A percentile compares a stretch with the other conserved stretches of the same genome.
These are phyloP conservation scores for Oreochromis spilurus DNA, from an alignment of 2,113 vertebrate genomes.

Conservation along the genomic window DNA sequence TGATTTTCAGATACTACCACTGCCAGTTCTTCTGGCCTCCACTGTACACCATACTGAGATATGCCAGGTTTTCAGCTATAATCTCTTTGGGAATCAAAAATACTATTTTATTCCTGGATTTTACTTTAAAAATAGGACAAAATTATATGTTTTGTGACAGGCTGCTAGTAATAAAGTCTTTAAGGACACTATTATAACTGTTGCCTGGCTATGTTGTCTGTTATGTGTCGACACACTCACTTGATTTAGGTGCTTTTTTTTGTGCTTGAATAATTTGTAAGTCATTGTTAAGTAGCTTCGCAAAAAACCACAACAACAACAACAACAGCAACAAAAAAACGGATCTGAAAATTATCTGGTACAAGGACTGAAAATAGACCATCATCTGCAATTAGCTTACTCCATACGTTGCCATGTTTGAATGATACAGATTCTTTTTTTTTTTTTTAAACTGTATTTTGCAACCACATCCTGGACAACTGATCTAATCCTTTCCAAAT, in stretches of 20 bases:
- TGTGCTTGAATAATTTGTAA: neutral
- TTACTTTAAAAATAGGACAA: neutral
- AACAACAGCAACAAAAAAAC: too few relatives aligned
- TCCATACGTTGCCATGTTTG: neutral
- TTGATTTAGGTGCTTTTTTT: neutral
- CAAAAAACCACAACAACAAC: neutral
- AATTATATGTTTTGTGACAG: neutral
- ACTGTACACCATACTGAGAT: neutral
- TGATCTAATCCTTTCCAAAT: slow-evolving; percentile 39
- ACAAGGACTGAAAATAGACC: neutral
- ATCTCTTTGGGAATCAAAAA: neutral
- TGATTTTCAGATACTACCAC: neutral
- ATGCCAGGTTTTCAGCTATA: neutral
- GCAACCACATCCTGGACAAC: neutral
- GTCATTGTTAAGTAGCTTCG: neutral
- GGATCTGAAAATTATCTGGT: neutral
- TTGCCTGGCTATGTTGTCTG: neutral
- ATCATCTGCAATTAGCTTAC: neutral
- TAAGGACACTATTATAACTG: neutral
- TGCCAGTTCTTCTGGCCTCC: neutral
- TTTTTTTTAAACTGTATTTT: neutral
- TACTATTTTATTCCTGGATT: neutral
- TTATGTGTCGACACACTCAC: neutral
- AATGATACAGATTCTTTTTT: neutral
- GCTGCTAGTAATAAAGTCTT: neutral